Conservation (phyloP, 1,140 invertebrate genomes). For the Doryteuthis pealeii region DNA sequence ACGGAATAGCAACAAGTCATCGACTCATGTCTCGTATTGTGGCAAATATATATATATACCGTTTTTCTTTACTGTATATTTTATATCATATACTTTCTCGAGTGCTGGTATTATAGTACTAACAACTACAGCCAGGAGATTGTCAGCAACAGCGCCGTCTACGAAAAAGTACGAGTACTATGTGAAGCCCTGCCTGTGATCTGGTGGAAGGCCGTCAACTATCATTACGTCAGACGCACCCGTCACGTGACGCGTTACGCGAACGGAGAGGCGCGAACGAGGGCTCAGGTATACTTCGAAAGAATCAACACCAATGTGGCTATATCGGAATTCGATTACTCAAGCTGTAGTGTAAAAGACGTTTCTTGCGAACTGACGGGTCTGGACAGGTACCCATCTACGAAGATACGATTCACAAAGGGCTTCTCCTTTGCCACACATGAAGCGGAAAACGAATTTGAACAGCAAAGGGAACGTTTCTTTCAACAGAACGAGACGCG, state of each 20-base stretch:
- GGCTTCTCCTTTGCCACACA: constrained; percentile 81
- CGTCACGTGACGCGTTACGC: constrained; percentile 71
- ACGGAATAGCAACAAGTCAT: constrained; percentile 13
- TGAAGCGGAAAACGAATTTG: constrained; percentile 79
- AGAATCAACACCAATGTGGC: constrained; percentile 79
- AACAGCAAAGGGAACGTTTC: constrained; percentile 80
- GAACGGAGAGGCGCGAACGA: constrained; percentile 80
- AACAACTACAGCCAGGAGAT: constrained; percentile 70
- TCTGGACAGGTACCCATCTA: constrained; percentile 71
- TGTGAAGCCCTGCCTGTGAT: constrained; percentile 75
- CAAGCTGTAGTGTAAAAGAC: constrained; percentile 78
- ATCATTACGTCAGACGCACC: constrained; percentile 81
- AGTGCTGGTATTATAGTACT: constrained; percentile 76
- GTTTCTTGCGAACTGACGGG: constrained; percentile 75
- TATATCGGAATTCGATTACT: constrained; percentile 76
- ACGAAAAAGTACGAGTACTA: constrained; percentile 72
- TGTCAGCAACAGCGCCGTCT: constrained; percentile 70
- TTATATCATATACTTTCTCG: constrained; percentile 81
- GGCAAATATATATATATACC: constrained; percentile 86
- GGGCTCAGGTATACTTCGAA: constrained; percentile 83
- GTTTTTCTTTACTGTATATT: constrained; percentile 77
- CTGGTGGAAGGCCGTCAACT: constrained; percentile 88
- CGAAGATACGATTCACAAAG: constrained; percentile 74
- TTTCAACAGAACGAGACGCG: constrained; percentile 78
- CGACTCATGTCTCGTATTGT: constrained; percentile 68